Evolutionary conservation across 2,888 invertebrate species (phyloP), one percentile per base, ranked within the genome.

Genomic region (Mythimna pallens): DNA sequence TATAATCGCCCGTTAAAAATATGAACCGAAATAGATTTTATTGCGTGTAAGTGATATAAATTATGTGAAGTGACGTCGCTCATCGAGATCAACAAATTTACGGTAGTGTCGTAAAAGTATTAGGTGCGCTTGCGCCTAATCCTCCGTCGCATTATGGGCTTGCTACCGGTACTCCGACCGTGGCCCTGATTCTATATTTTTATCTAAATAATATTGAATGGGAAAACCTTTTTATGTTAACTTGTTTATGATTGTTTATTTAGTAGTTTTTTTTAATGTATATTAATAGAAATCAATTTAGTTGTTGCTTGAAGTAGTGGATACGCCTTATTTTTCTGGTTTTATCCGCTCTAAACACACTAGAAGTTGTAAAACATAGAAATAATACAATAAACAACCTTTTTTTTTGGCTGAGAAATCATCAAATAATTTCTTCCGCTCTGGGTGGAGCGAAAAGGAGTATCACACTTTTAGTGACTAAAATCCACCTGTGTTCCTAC

Each of bases 91-190:
- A 91, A 90, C 90, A 87, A 91, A 93, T 94, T 94, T 94, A 95
- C 92, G 91, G 88, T 91, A 88, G 81, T 87, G 93, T 94, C 93
- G 92, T 95, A 95, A 95, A 95, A 91, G 94, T 90, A 93, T 94
- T 93, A 93, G 92, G 84, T 92, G 92, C 91, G 92, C 92, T 88
- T 89, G 93, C 90, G 90, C 82, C 69, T 86, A 88, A 85, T 94
- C 95, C 95, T 92, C 93, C 90, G 70, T 47, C 80, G 93, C 86
- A 91, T 94, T 93, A 94, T 87, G 83, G 86, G 86, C 86, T 88
- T 84, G 90, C 92, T 91, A 89, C 89, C 83, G 90, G 84, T 70
- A 84, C 90, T 89, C 89, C 92, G 90, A 89, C 87, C 90, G 87
- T 89, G 89, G 89, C 91, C 89, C 92, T 93, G 92, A 94, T 92